Conservation (phyloP, 2,797 vertebrate species). For the Balearica regulorum region DNA sequence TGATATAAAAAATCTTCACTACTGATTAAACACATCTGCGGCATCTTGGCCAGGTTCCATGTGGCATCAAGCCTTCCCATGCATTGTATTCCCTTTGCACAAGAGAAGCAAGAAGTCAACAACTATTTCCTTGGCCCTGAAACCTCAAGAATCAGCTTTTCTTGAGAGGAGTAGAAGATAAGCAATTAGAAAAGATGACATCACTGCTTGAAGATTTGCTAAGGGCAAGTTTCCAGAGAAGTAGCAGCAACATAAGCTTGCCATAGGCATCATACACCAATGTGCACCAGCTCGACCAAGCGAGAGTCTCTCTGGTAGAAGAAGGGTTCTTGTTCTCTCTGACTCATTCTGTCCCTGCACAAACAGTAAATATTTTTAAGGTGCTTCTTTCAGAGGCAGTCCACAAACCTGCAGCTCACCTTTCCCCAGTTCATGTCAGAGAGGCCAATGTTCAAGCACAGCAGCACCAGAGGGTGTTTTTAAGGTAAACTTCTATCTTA, state of each 20-base stretch:
- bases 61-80: not conserved
- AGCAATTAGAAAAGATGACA: not conserved
- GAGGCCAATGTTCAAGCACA: not conserved
- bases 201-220: not conserved
- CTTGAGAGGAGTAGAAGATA: not conserved
- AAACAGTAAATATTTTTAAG: not conserved
- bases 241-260: not conserved
- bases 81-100: not conserved
- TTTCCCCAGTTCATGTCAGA: not conserved
- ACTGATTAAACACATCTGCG: not conserved
- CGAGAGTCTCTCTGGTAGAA: not conserved
- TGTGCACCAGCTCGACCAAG: not conserved
- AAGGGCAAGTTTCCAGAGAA: not conserved
- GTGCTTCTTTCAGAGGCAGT: not conserved
- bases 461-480: not conserved
- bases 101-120: not conserved
- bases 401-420: not conserved
- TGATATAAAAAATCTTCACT: not conserved
- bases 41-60: not conserved
- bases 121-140: not conserved
- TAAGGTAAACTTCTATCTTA: not conserved
- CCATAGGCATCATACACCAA: not conserved
- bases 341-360: not conserved
- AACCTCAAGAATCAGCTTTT: not conserved
- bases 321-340: not conserved